Evolutionary conservation across 2,797 vertebrate genomes (phyloP).

Genomic region (Limosa lapponica): DNA sequence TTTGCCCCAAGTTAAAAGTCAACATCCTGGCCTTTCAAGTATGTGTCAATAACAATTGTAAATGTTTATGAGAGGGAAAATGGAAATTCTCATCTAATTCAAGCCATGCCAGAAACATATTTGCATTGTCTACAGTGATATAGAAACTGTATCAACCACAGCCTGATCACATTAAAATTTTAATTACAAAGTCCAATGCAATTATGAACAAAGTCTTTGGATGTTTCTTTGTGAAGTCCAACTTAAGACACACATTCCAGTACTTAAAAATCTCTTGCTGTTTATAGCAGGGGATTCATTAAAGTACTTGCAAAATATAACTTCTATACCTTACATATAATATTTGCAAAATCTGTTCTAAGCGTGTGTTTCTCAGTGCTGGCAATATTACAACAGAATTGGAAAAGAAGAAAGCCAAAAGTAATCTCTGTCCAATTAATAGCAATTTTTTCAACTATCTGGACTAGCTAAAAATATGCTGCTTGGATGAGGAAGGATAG

Average conservation of each 20-base stretch:
- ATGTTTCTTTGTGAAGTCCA: background rate
- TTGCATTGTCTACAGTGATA: conserved; percentile 63
- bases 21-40: conserved; percentile 69
- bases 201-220: conserved; percentile 35
- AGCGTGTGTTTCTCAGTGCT: background rate
- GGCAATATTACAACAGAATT: background rate
- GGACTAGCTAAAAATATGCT: conserved; percentile 19
- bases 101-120: conserved; percentile 73
- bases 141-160: conserved; percentile 53
- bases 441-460: conserved; percentile 23
- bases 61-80: conserved; percentile 71
- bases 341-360: background rate
- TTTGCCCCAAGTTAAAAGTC: conserved; percentile 69
- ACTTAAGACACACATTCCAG: background rate
- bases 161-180: conserved; percentile 61
- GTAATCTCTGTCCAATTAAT: conserved; percentile 31
- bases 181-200: conserved; percentile 40
- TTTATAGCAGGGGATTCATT: background rate
- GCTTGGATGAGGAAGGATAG: background rate
- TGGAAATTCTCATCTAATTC: conserved; percentile 76
- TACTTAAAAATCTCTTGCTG: background rate
- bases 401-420: conserved; percentile 36
- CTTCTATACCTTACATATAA: background rate
- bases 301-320: conserved; percentile 8
- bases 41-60: conserved; percentile 74